Conservation (phyloP, 2,113 vertebrate genomes). For the Sporophila hypoxantha region DNA sequence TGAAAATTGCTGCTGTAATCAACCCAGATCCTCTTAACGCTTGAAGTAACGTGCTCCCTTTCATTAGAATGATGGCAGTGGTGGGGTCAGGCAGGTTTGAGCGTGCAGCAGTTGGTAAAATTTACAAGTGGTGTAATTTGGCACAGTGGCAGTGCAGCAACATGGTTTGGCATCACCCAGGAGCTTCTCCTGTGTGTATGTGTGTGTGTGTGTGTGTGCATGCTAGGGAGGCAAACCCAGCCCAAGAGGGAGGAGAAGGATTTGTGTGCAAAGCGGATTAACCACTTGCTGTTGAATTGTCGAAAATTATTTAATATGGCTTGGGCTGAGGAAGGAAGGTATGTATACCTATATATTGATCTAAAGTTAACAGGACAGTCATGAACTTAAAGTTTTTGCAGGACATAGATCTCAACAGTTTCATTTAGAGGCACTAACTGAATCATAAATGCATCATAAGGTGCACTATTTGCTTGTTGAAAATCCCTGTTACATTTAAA, state of each 20-base stretch:
- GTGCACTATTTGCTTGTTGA: not conserved
- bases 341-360: not conserved
- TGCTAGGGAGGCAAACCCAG: not conserved
- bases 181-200: not conserved
- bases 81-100: not conserved
- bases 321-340: not conserved
- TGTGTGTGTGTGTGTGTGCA: not conserved
- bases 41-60: not conserved
- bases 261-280: not conserved
- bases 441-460: not conserved
- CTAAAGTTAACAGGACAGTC: not conserved
- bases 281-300: not conserved
- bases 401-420: not conserved
- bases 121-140: not conserved
- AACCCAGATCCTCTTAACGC: not conserved
- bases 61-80: not conserved
- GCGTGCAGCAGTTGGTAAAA: not conserved
- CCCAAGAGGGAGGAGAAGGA: not conserved
- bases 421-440: not conserved
- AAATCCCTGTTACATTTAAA: not conserved
- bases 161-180: not conserved
- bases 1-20: conserved; percentile 1
- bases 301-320: not conserved
- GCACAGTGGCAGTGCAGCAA: not conserved
- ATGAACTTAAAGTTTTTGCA: not conserved